Evolutionary conservation across 2,797 vertebrate genomes (phyloP).

Genomic region (Sebastolobus altivelis): DNA sequence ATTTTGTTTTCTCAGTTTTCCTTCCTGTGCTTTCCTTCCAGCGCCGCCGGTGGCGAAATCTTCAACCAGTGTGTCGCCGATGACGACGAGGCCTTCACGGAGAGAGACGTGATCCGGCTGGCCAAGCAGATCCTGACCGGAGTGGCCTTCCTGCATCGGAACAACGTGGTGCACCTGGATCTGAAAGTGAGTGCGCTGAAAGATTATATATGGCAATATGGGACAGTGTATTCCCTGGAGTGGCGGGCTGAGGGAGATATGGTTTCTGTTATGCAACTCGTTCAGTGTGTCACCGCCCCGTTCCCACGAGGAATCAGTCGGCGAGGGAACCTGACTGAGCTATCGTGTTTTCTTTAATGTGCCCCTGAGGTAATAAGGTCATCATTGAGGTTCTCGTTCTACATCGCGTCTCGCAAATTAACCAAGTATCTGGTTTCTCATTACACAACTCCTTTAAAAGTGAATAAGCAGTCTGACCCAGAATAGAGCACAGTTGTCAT

Average conservation of each 20-base stretch:
- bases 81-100: constrained; percentile 88
- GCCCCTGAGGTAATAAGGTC: constrained; percentile 38
- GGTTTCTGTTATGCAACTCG: constrained; percentile 65
- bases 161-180: constrained; percentile 89
- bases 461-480: constrained; percentile 4
- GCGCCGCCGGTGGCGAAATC: constrained; percentile 90
- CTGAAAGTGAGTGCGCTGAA: constrained; percentile 82
- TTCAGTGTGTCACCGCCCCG: constrained; percentile 33
- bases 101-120: constrained; percentile 88
- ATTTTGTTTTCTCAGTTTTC: constrained; percentile 47
- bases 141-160: constrained; percentile 86
- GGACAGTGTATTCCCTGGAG: constrained; percentile 39
- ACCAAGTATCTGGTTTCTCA: constrained; percentile 36
- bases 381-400: not conserved
- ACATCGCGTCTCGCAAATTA: not conserved
- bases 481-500: not conserved
- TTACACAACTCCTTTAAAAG: constrained; percentile 20
- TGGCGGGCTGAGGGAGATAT: constrained; percentile 12
- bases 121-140: constrained; percentile 87
- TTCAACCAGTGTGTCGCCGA: constrained; percentile 89
- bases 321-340: constrained; percentile 6
- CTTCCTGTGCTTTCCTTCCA: constrained; percentile 66
- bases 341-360: constrained; percentile 43
- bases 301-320: constrained; percentile 40
- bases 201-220: constrained; percentile 17